Evolutionary conservation across 2,113 vertebrate genomes (phyloP), one percentile per base, ranked within the genome.

Genomic region (Donacobius atricapilla): DNA sequence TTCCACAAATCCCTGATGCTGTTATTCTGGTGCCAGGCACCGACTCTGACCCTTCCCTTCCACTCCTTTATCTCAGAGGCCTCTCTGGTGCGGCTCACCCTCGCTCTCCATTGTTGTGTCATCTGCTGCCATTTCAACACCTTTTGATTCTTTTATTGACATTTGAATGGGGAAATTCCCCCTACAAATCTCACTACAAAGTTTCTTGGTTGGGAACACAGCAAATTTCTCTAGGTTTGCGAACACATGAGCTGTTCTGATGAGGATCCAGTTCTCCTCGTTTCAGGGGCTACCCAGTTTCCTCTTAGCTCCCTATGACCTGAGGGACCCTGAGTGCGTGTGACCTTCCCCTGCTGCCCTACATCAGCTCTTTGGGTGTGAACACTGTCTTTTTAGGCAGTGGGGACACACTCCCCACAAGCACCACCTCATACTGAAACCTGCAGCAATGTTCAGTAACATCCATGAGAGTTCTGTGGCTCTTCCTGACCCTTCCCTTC

Each of bases 101-200:
- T 40, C 0, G 0, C 33, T 51, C 14, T 81, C 0, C 0, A 6
- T 2, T 40, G 3, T 17, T 6, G 0, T 15, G 22, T 6, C 11
- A 31, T 53, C 15, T 21, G 11, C 7, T 42, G 37, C 6, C 5
- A 0, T 69, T 82, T 70, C n/a, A 40, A 31, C 22, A 57, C 1
- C 5, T 48, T 72, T 76, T 18, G 31, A 17, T 15, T 50, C 23
- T 33, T 63, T 44, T 10, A 45, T 15, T 24, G 7, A 8, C 31
- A 31, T 35, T 63, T 89, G 25, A 68, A 13, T 3, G 6, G 6
- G 9, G 18, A 54, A 79, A 64, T 33, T 40, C 11, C 5, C 12
- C 15, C 10, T 22, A 37, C 22, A 50, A 45, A 72, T 19, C 48
- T 56, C 24, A 48, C 27, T 42, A 13, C 20, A 24, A 63, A 87